Evolutionary conservation across 2,113 vertebrate genomes (phyloP), one percentile per base, ranked within the genome.

Genomic region (Lota lota): DNA sequence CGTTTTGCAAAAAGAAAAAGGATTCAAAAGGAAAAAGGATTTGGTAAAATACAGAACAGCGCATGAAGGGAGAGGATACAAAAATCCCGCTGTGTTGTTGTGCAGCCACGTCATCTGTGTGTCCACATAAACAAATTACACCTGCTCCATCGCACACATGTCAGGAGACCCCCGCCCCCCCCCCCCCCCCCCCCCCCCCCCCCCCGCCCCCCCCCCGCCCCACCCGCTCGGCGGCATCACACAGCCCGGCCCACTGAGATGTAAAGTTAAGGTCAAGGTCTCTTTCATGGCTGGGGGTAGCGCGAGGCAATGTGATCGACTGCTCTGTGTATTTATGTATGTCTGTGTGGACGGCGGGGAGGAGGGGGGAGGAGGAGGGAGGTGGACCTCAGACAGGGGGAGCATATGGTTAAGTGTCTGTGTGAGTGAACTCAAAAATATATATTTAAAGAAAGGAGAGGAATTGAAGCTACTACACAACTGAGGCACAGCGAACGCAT

Each of bases 261-360:
- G 87, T 88, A 87, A 87, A 87, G 84, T 86, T 89, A 84, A 86
- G 88, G 88, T 89, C 88, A 91, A 89, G 87, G 87, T 85, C 83
- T 76, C 78, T 68, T 76, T 77, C 67, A 81, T 80, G 64, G 64
- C 60, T 64, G 58, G 66, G 64, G 54, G 15, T 65, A 75, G 58
- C 28, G 70, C 51, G 57, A 14, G 73, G 63, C 72, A 66, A 74
- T 67, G 63, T 77, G 76, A 76, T 79, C 53, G 62, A 20, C 51
- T 63, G 57, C 67, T 64, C 12, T 51, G 36, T 50, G 36, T 64
- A n/a, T 19, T 20, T 40, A 60, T 72, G 47, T 56, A 53, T 73
- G 69, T 77, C 67, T 80, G 51, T 66, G 70, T 19, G 58, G 18
- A 22, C 33, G 22, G 40, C 10, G 7, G 7, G 8, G 40, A 14